Percentiles rank a stretch among this genome's conserved stretches.
phyloP scores from a whole-genome alignment of 2,797 vertebrate genomes.

The Gephyroberyx darwinii region DNA sequence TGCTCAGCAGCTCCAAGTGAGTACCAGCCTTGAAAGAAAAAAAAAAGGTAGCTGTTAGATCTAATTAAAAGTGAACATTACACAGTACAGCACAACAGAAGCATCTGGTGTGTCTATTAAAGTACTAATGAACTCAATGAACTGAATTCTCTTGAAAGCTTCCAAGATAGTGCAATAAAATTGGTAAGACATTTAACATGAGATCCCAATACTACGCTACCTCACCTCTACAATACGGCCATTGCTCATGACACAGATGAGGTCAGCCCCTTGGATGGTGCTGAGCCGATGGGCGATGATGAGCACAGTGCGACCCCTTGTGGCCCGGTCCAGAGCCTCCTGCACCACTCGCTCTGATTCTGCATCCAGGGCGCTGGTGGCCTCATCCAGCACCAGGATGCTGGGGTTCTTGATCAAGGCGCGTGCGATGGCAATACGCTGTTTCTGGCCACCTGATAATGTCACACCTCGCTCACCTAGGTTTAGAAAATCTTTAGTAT shows the following conservation, averaged over 20 bases:
- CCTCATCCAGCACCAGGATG: conserved; percentile 92
- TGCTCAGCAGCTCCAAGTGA: conserved; percentile 86
- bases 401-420: conserved; percentile 92
- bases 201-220: too few relatives aligned
- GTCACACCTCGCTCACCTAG: conserved; percentile 91
- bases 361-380: conserved; percentile 92
- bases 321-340: conserved; percentile 90
- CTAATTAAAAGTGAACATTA: conserved; percentile 22
- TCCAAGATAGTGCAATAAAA: conserved; percentile 33
- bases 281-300: conserved; percentile 96
- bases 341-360: conserved; percentile 92
- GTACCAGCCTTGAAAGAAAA: conserved; percentile 83
- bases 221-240: conserved; percentile 91
- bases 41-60: conserved; percentile 50
- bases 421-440: conserved; percentile 93
- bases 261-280: conserved; percentile 89
- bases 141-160: not conserved
- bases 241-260: conserved; percentile 90
- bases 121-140: conserved; percentile 22
- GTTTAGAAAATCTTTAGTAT: conserved; percentile 30
- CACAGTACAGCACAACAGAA: conserved; percentile 19
- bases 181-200: conserved; percentile 6
- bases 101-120: conserved; percentile 6
- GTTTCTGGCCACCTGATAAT: conserved; percentile 95
- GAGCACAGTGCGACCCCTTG: conserved; percentile 90